These are phyloP conservation scores for Actenoides hombroni DNA, from an alignment of 2,113 vertebrate genomes.

Conservation along the genomic window DNA sequence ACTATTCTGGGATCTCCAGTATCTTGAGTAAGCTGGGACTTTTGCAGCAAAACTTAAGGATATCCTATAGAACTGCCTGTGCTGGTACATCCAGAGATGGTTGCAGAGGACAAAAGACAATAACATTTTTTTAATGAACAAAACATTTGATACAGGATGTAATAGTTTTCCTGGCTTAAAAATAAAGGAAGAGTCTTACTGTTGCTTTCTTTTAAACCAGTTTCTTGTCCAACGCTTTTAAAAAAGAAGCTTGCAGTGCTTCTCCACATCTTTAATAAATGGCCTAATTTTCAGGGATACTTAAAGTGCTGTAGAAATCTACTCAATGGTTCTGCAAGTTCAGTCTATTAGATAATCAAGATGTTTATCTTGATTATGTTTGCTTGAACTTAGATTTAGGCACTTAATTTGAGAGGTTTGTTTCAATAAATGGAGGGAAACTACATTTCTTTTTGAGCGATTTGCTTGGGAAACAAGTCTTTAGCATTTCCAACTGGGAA, in stretches of 20 bases:
- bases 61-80: constrained; percentile 3
- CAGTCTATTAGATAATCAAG: neutral
- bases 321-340: neutral
- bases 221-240: neutral
- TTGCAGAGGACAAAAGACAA: neutral
- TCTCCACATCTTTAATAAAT: neutral
- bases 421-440: neutral
- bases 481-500: neutral
- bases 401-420: neutral
- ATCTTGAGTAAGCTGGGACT: neutral
- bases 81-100: neutral
- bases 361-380: neutral
- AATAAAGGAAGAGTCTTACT: neutral
- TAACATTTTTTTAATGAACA: neutral
- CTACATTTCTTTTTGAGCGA: neutral
- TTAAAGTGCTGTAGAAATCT: neutral
- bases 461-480: neutral
- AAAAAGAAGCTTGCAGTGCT: neutral
- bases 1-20: neutral
- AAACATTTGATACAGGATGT: neutral
- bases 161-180: neutral
- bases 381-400: neutral
- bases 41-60: neutral
- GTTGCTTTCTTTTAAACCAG: neutral
- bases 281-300: neutral